Base-by-base conservation (phyloP, 2,888 invertebrate genomes). In the Athrips mouffetella region DNA sequence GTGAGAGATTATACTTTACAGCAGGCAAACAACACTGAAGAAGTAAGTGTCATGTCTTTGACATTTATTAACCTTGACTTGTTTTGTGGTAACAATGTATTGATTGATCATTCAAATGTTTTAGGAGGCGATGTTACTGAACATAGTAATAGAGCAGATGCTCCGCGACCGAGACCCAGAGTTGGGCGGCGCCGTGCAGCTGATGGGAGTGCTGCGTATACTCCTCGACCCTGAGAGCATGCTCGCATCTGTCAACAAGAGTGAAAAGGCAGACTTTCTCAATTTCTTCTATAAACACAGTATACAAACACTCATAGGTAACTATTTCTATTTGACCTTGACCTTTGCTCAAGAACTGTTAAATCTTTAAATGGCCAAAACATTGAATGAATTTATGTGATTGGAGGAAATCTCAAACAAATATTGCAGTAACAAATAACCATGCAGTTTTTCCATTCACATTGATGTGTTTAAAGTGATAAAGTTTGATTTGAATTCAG, bases 281-380 rank as follows among this genome's bases (percentile, higher is more conserved):
- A 96, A 96, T 81, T 98, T 98, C 84, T 99, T 99, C 89, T 99
- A 99, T 89, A 98, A 98, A 82, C 96, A 98, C 86, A 98, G 98
- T 89, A 96, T 99, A 90, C 96, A 97, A 78, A 96, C 96, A 47
- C 91, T 99, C 65, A 96, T 98, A 88, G 94, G 95, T 95, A n/a
- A n/a, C 30, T 11, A 2, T 4, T 30, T n/a, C 29, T 42, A 29
- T 42, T 29, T 27, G 8, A 41, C 27, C 27, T 27, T 27, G 27
- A 27, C n/a, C 27, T 27, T 27, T 4, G 7, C 27, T 2, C 27
- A 27, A 8, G 7, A 27, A n/a, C n/a, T n/a, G n/a, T n/a, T 27
- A 27, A 2, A 10, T 27, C n/a, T 27, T 10, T 27, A 8, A 27
- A 27, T 2, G 27, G 3, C 27, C 4, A n/a, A n/a, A n/a, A n/a